Base-by-base conservation (phyloP, 2,888 invertebrate species). In the Agonopterix subpropinquella region DNA sequence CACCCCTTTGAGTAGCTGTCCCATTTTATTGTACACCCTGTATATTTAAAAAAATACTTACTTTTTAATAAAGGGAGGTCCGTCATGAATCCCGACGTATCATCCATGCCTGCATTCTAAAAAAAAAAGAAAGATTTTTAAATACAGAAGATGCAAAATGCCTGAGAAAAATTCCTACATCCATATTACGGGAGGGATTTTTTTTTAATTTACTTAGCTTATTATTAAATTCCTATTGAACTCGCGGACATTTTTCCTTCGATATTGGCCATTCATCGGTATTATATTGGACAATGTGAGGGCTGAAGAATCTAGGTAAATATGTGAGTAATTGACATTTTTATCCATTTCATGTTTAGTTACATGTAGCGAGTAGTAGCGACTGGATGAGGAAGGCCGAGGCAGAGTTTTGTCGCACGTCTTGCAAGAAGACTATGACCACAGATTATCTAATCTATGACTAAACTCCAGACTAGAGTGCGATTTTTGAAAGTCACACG, bases 51-150 rank as follows among this genome's bases (percentile, higher is more conserved):
- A n/a, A 44, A 36, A 8, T 47, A 92, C 95, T 94, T 88, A 96
- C 96, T 96, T 93, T 96, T 96, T 70, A 96, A 91, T 69, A 96
- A 90, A 64, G 96, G 96, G 78, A 96, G 91, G 78, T 96, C 96
- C 64, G 95, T 95, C 91, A 96, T 96, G 84, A 96, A 96, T 47
- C 95, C 94, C 60, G 92, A 91, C 62, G 95, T 95, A 73, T 96
- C 96, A 76, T 96, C 96, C 83, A 96, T 92, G 62, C 94, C 94
- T 61, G 94, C 92, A 77, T 94, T 94, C 93, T 94, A 90, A 48
- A 89, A 90, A 63, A 62, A 67, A 46, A 13, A 47, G 15, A 46
- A 45, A 45, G 46, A 43, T 37, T 44, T 13, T 36, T 41, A 51
- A 49, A 41, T 15, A 41, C 39, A 39, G 11, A 42, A 42, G 11